A percentile compares a stretch with the other conserved stretches of the same genome.
Conservation (phyloP, 2,113 vertebrate genomes). For the Xiphias gladius region DNA sequence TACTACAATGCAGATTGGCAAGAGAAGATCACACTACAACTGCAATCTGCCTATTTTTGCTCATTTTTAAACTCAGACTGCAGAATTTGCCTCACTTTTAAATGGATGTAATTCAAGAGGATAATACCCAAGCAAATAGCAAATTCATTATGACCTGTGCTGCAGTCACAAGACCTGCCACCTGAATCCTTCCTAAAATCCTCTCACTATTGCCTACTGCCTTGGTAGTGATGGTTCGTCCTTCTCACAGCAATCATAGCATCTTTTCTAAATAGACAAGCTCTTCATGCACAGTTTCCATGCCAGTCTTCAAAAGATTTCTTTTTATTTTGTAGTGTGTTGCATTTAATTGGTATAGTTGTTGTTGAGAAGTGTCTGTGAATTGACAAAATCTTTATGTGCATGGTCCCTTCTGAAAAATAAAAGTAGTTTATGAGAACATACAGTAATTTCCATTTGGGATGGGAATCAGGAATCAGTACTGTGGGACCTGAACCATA, state of each 20-base stretch:
- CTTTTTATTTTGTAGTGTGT: background rate
- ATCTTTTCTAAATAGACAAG: background rate
- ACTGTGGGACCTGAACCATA: no score
- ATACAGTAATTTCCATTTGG: no score
- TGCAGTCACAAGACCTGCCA: background rate
- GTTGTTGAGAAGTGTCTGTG: no score
- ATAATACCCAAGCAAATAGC: background rate
- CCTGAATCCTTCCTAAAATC: background rate
- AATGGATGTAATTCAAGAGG: background rate
- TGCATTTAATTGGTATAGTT: no score
- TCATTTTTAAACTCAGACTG: background rate
- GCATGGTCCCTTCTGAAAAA: no score
- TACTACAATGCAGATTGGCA: background rate
- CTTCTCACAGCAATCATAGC: background rate
- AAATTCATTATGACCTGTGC: background rate
- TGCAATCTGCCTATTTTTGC: background rate
- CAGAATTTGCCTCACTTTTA: background rate
- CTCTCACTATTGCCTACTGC: background rate
- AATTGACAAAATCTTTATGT: no score
- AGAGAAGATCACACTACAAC: background rate
- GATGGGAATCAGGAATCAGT: no score
- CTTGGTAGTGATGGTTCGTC: background rate
- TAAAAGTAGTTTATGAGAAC: no score
- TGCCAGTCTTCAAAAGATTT: no score
- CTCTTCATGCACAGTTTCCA: no score